A percentile compares a stretch with the other conserved stretches of the same genome.
phyloP scores from a whole-genome alignment of 2,113 vertebrate genomes.

The Dissostichus mawsoni region DNA sequence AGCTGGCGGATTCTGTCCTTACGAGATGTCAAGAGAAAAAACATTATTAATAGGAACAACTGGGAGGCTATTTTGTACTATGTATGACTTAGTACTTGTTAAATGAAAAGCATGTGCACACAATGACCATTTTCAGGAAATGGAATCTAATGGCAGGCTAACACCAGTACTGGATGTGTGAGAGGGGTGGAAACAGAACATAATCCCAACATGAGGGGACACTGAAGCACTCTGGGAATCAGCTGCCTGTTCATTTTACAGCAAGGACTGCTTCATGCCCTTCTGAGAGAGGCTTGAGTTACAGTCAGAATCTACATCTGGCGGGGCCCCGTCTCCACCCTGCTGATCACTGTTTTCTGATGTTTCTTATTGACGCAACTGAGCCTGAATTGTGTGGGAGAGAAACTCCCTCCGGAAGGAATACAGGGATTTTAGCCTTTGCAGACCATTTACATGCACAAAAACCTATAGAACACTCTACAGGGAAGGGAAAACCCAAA shows the following conservation, averaged over 20 bases:
- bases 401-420: no score
- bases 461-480: no score
- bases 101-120: not conserved
- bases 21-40: no score
- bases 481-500: no score
- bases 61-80: not conserved
- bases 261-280: not conserved
- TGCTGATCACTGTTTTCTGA: constrained; percentile 1
- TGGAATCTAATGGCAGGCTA: not conserved
- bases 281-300: not conserved
- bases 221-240: not conserved
- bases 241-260: not conserved
- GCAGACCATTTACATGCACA: no score
- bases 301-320: not conserved
- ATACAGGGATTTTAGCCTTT: no score
- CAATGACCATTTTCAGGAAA: not conserved
- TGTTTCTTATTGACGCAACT: not conserved
- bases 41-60: not conserved
- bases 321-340: not conserved
- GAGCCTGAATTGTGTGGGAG: not conserved
- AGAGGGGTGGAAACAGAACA: not conserved
- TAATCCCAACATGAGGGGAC: not conserved
- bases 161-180: not conserved
- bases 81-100: not conserved
- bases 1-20: not conserved